Evolutionary conservation across 2,888 invertebrate species (phyloP).

Genomic region (Stictocephala bisonia): DNA sequence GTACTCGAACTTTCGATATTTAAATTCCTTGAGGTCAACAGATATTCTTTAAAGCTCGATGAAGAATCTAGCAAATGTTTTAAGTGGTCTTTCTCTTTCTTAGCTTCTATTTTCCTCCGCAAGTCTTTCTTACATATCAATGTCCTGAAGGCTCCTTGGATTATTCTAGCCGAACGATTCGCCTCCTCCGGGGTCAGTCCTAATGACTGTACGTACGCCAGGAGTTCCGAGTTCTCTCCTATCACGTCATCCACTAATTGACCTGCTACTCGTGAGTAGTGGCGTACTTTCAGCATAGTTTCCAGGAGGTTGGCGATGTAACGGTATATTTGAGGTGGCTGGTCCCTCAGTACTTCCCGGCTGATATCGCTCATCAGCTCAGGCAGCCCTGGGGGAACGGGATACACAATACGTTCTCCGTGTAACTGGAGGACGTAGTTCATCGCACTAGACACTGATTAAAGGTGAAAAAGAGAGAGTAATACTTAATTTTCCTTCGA

Average conservation of each 20-base stretch:
- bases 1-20: too few relatives aligned
- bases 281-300: constrained; percentile 67
- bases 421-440: constrained; percentile 58
- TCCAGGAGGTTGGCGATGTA: constrained; percentile 79
- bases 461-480: too few relatives aligned
- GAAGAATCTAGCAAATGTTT: too few relatives aligned
- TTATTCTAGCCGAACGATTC: constrained; percentile 40
- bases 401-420: constrained; percentile 66
- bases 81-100: constrained; percentile 59
- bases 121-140: constrained; percentile 50
- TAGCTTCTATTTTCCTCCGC: constrained; percentile 57
- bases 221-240: constrained; percentile 23
- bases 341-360: constrained; percentile 77
- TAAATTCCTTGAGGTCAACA: too few relatives aligned
- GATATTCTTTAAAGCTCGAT: too few relatives aligned
- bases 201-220: constrained; percentile 35
- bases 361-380: constrained; percentile 80
- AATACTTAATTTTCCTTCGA: too few relatives aligned
- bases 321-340: constrained; percentile 72
- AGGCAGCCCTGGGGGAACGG: constrained; percentile 74
- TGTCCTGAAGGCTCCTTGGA: constrained; percentile 46
- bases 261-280: constrained; percentile 32
- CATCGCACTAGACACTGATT: too few relatives aligned
- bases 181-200: constrained; percentile 40
- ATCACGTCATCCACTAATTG: constrained; percentile 47